Percentiles rank a stretch among this genome's conserved stretches.
Conservation (phyloP, 2,888 invertebrate species). For the Aphodius sticticus region DNA sequence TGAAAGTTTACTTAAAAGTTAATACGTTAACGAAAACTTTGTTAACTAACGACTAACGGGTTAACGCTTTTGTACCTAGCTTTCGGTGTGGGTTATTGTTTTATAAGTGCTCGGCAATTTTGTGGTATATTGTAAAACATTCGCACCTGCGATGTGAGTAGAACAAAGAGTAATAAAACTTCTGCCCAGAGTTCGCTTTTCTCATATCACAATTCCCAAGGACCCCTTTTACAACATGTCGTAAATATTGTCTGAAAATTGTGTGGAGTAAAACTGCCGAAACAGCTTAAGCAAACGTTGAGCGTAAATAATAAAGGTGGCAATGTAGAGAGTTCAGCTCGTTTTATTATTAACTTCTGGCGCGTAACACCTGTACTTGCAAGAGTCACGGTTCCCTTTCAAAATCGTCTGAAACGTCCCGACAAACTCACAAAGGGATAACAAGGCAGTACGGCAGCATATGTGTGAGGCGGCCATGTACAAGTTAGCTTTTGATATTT, state of each 20-base stretch:
- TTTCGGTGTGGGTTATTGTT: background rate
- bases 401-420: background rate
- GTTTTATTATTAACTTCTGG: background rate
- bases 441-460: background rate
- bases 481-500: slow-evolving; percentile 4
- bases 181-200: background rate
- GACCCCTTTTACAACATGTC: background rate
- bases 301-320: background rate
- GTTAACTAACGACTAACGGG: too few relatives aligned
- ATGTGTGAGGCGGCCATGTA: background rate
- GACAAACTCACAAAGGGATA: background rate
- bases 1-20: too few relatives aligned
- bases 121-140: background rate
- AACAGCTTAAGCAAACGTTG: background rate
- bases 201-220: background rate
- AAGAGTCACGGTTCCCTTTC: background rate
- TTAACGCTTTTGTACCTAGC: too few relatives aligned
- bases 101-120: background rate
- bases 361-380: background rate
- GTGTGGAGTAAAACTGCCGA: slow-evolving; percentile 4
- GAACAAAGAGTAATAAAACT: background rate
- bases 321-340: background rate
- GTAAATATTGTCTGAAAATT: slow-evolving; percentile 4
- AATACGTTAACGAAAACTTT: too few relatives aligned
- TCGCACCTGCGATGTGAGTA: background rate